Evolutionary conservation across 2,113 vertebrate genomes (phyloP), one percentile per base, ranked within the genome.

Genomic region (Neotragus pygmaeus): DNA sequence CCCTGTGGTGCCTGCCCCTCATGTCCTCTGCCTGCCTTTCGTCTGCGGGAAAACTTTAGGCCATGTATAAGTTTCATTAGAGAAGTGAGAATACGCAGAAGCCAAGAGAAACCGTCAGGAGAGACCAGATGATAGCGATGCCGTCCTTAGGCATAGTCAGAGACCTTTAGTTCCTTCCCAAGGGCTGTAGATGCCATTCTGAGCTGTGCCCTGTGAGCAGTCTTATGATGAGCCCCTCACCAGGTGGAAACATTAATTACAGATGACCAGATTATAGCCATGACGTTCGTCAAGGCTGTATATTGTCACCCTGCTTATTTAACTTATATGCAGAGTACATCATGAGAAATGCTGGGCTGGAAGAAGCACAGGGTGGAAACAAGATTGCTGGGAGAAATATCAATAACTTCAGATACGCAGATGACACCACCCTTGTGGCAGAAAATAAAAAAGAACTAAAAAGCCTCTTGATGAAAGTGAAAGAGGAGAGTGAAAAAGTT

Each of bases 1-100:
- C 12, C 2, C 36, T 43, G 3, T 3, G 23, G 36, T 2, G 11
- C 23, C 36, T 7, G 11, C 23, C n/a, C 6, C 1, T 1, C 64
- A 0, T 14, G 21, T 27, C 36, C 70, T 75, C 36, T 25, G 70
- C 36, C 70, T 75, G 12, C 12, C 70, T 14, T 43, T 39, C 36
- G 0, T 75, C 70, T 75, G 70, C 27, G 36, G 70, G 27, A 75
- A 43, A 75, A 75, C 6, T 43, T 39, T 4, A 75, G 12, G 23
- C 70, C 21, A 7, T 25, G 36, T 43, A 75, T 25, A 75, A 27
- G 36, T 75, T 75, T 43, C 36, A 75, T 43, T 75, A 43, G 70
- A 75, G 70, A 75, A 75, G 70, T 73, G 36, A 73, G 36, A 73
- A 73, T 12, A 73, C 1, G 0, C 12, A 75, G 70, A 75, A 27